Conservation (phyloP, 2,113 vertebrate species). For the Daphoenositta chrysoptera region DNA sequence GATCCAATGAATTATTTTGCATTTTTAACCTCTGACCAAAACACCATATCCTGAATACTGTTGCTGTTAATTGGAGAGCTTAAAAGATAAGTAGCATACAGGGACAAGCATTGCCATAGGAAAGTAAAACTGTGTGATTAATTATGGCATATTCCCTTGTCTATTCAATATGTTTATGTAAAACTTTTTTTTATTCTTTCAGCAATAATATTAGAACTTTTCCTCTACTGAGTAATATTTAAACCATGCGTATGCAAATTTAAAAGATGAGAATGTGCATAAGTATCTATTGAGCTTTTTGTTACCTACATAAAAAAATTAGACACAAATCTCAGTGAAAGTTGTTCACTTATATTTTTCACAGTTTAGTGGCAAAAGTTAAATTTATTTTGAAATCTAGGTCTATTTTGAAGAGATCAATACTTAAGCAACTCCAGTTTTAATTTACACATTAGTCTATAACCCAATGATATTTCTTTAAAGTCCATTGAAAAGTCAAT, state of each 20-base stretch:
- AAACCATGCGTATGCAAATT: not conserved
- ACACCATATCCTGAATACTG: conserved; percentile 47
- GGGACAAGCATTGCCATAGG: conserved; percentile 45
- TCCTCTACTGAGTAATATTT: not conserved
- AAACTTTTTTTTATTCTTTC: conserved; percentile 27
- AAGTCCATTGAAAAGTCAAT: not conserved
- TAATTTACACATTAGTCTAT: not conserved
- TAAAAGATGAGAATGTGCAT: not conserved
- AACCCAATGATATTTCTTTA: not conserved
- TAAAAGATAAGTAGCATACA: conserved; percentile 59
- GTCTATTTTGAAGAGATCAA: not conserved
- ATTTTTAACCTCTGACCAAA: conserved; percentile 72
- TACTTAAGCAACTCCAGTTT: not conserved
- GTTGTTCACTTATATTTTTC: not conserved
- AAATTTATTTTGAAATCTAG: not conserved
- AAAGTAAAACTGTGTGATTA: conserved; percentile 48
- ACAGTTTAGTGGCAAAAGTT: not conserved
- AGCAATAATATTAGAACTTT: conserved; percentile 34
- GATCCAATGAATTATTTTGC: conserved; percentile 66
- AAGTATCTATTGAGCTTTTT: not conserved
- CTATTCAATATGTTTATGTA: conserved; percentile 42
- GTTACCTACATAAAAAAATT: not conserved
- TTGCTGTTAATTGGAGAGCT: conserved; percentile 58
- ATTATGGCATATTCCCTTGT: conserved; percentile 42
- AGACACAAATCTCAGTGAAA: not conserved